These are phyloP conservation scores for Tinamus major DNA, from an alignment of 2,797 vertebrate species.

Conservation along the genomic window DNA sequence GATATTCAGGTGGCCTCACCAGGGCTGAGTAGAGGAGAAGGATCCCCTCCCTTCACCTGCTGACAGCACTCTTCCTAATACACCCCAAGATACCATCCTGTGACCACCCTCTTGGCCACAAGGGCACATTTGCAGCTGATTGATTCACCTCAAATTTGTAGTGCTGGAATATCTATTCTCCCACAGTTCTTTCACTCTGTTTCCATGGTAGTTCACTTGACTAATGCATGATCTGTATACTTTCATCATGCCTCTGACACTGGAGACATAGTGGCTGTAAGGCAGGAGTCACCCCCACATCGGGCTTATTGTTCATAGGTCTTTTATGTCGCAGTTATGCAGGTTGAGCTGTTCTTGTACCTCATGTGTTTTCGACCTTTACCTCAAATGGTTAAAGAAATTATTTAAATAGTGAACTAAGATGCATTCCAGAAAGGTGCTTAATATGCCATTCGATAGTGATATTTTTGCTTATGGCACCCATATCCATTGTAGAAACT, in stretches of 20 bases:
- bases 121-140: neutral
- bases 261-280: neutral
- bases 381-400: neutral
- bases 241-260: neutral
- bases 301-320: neutral
- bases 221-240: neutral
- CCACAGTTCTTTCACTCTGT: rapidly evolving
- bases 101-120: too few species aligned
- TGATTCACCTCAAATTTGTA: neutral
- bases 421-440: neutral
- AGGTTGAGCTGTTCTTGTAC: neutral
- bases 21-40: too few species aligned
- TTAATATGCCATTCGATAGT: neutral
- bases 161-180: neutral
- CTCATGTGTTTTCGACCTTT: neutral
- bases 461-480: neutral
- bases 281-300: neutral
- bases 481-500: neutral
- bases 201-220: neutral
- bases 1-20: too few species aligned
- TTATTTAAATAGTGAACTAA: neutral
- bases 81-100: too few species aligned
- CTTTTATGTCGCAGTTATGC: neutral
- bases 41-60: too few species aligned
- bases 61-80: too few species aligned